phyloP scores from a whole-genome alignment of 2,113 vertebrate species.

The Anolis sagrei region DNA sequence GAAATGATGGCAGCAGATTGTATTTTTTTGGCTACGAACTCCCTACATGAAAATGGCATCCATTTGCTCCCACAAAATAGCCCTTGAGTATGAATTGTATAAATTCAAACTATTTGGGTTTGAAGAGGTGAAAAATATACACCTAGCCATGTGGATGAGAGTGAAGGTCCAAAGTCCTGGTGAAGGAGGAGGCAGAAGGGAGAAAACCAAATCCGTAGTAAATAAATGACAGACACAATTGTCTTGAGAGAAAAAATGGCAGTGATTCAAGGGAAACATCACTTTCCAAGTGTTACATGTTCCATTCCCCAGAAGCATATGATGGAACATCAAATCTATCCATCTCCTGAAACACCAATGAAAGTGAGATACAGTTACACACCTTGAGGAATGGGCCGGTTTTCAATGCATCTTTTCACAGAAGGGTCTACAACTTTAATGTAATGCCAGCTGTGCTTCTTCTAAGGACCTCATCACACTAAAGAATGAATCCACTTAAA shows the following conservation, averaged over 20 bases:
- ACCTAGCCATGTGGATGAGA: constrained; percentile 26
- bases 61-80: background rate
- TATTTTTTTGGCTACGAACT: constrained; percentile 49
- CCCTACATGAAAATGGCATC: constrained; percentile 44
- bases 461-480: no score
- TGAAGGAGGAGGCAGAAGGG: constrained; percentile 2
- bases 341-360: background rate
- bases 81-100: background rate
- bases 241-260: background rate
- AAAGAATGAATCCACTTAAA: no score
- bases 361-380: background rate
- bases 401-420: background rate
- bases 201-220: background rate
- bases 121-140: constrained; percentile 5
- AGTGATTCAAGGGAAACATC: background rate
- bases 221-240: background rate
- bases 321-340: background rate
- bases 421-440: background rate
- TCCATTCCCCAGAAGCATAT: background rate
- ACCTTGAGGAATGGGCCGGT: background rate
- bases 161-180: constrained; percentile 33
- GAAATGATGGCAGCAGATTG: constrained; percentile 24
- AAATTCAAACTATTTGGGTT: constrained; percentile 30
- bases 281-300: background rate
- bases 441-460: background rate